phyloP scores from a whole-genome alignment of 1,140 invertebrate species.

The Brachionus plicatilis region DNA sequence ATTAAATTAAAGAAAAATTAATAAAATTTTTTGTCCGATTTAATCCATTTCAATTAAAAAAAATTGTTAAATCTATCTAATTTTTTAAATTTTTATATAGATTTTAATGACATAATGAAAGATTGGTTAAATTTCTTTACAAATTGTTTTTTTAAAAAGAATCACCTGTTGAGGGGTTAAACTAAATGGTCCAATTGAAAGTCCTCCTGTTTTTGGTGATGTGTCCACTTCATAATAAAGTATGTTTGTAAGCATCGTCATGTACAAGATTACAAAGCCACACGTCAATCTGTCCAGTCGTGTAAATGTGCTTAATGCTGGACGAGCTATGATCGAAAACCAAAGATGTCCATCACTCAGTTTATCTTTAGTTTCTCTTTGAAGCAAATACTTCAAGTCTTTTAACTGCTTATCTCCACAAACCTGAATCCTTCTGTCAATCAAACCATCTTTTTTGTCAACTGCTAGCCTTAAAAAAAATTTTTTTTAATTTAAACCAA shows the following conservation, averaged over 20 bases:
- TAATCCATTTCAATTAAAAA: too few relatives aligned
- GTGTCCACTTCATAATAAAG: constrained; percentile 15
- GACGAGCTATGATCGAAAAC: constrained; percentile 16
- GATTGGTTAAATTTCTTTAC: background rate
- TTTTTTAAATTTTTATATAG: too few relatives aligned
- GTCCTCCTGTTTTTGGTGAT: background rate
- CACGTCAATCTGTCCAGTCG: constrained; percentile 26
- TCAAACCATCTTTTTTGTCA: constrained; percentile 54
- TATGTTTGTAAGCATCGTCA: constrained; percentile 28
- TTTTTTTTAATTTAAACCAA: background rate
- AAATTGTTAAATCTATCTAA: too few relatives aligned
- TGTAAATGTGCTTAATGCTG: background rate
- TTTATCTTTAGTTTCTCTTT: constrained; percentile 20
- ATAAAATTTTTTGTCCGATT: too few relatives aligned
- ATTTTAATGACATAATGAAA: background rate
- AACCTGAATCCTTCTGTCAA: constrained; percentile 50
- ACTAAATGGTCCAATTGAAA: constrained; percentile 1
- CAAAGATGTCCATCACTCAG: constrained; percentile 40
- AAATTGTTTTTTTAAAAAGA: background rate
- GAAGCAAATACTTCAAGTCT: background rate
- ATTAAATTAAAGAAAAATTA: too few relatives aligned
- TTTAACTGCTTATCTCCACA: background rate
- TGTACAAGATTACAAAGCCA: constrained; percentile 29
- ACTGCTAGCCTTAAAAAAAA: constrained; percentile 50
- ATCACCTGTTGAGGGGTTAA: constrained; percentile 31